These are phyloP conservation scores for Machimus rusticus DNA, from an alignment of 2,888 invertebrate genomes.

Conservation along the genomic window DNA sequence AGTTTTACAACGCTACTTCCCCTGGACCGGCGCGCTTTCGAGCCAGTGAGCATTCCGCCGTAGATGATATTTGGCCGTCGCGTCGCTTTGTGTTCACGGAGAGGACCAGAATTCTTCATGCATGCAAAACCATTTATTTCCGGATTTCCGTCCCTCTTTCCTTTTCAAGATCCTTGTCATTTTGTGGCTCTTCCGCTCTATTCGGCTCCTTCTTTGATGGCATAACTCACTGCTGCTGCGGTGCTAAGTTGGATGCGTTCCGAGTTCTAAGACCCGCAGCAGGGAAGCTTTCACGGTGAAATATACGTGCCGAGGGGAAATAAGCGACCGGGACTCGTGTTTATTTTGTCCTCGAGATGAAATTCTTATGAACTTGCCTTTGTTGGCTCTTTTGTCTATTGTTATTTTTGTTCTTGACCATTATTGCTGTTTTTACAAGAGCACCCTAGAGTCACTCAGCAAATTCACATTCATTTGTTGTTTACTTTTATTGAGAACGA, in stretches of 20 bases:
- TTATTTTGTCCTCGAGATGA: conserved; percentile 36
- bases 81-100: background rate
- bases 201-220: background rate
- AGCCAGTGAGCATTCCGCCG: background rate
- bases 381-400: conserved; percentile 22
- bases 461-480: background rate
- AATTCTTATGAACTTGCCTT: conserved; percentile 32
- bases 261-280: background rate
- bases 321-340: background rate
- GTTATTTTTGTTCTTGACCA: conserved; percentile 24
- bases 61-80: background rate
- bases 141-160: conserved; percentile 47
- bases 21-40: background rate
- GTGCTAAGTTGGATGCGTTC: background rate
- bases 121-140: conserved; percentile 49
- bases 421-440: conserved; percentile 10
- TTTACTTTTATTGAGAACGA: background rate
- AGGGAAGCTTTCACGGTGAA: background rate
- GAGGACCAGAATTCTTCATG: conserved; percentile 42
- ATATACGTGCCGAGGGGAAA: background rate
- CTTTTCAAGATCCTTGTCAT: conserved; percentile 34
- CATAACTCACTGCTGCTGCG: background rate
- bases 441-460: background rate
- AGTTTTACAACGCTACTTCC: conserved; percentile 20
- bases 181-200: conserved; percentile 26